These are phyloP conservation scores for Chymomyza caudatula DNA, from an alignment of 2,888 invertebrate species.

Conservation along the genomic window DNA sequence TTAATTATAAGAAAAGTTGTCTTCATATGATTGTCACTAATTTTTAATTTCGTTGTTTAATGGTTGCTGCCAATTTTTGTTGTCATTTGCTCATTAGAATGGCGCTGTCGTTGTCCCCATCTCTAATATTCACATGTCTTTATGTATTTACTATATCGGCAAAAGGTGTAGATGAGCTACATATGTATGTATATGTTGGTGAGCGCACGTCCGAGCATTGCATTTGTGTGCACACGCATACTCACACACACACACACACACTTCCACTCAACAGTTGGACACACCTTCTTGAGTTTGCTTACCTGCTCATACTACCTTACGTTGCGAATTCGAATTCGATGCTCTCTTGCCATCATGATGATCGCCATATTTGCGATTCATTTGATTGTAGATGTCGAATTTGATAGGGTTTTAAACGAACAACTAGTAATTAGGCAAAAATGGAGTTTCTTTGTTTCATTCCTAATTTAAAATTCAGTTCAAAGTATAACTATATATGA, in stretches of 20 bases:
- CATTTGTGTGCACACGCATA: constrained; percentile 12
- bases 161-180: neutral
- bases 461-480: too few species aligned
- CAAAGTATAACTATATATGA: too few species aligned
- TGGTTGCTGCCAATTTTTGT: constrained; percentile 65
- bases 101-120: constrained; percentile 24
- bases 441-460: too few species aligned
- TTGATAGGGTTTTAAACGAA: neutral
- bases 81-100: constrained; percentile 62
- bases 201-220: constrained; percentile 8
- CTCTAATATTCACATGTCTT: constrained; percentile 20
- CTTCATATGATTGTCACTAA: constrained; percentile 68
- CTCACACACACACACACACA: too few species aligned
- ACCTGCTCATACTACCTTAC: constrained; percentile 47
- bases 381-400: neutral
- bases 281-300: constrained; percentile 55
- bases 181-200: constrained; percentile 20
- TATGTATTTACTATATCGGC: neutral
- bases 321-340: neutral
- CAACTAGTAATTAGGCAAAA: neutral
- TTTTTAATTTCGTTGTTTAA: constrained; percentile 61
- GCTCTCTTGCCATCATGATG: constrained; percentile 26
- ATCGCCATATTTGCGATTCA: constrained; percentile 46
- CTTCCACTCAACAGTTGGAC: constrained; percentile 51
- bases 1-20: constrained; percentile 72